Evolutionary conservation across 2,888 invertebrate genomes (phyloP).

Genomic region (Cotesia congregata): DNA sequence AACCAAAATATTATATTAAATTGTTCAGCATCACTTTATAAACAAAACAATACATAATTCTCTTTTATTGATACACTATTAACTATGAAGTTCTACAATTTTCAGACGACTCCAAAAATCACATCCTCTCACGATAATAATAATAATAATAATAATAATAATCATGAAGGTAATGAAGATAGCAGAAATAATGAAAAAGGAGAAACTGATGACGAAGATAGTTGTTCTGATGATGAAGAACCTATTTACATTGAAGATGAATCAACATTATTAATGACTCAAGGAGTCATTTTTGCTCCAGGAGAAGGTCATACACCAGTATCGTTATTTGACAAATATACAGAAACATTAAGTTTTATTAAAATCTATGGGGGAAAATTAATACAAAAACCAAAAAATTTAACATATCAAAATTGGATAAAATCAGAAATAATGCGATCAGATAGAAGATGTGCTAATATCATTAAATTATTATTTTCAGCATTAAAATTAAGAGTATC

Average conservation of each 20-base stretch:
- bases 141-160: too few species aligned
- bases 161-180: too few species aligned
- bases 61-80: too few species aligned
- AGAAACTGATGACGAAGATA: too few species aligned
- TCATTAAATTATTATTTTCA: not conserved
- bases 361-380: not conserved
- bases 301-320: not conserved
- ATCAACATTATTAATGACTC: not conserved
- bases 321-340: not conserved
- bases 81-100: too few species aligned
- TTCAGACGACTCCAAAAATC: too few species aligned
- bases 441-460: not conserved
- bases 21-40: too few species aligned
- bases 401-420: not conserved
- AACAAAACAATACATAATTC: too few species aligned
- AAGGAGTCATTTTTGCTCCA: not conserved
- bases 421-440: not conserved
- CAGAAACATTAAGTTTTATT: conserved; percentile 4
- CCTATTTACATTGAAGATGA: not conserved
- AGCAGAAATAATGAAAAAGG: too few species aligned
- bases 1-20: too few species aligned
- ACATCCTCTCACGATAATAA: too few species aligned
- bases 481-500: not conserved
- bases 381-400: not conserved
- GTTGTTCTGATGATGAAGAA: too few species aligned